These are phyloP conservation scores for Neodon shergylaensis DNA, from an alignment of 2,113 vertebrate species.

Conservation along the genomic window DNA sequence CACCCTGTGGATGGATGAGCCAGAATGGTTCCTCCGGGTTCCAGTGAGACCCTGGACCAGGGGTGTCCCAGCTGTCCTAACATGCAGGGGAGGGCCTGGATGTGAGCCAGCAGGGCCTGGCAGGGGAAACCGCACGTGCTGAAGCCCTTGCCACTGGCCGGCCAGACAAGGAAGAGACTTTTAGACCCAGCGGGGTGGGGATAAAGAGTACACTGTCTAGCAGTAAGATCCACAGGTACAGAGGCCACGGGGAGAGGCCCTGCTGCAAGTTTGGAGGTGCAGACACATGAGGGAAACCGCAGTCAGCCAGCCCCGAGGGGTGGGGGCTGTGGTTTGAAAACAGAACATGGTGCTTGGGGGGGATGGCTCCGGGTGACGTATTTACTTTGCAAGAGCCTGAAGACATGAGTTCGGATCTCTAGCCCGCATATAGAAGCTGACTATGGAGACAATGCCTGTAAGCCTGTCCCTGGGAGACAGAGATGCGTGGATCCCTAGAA, in stretches of 20 bases:
- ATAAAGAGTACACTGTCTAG: too few relatives aligned
- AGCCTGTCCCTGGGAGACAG: neutral
- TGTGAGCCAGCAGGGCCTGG: neutral
- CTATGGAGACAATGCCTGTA: neutral
- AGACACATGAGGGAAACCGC: too few relatives aligned
- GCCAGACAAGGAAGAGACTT: neutral
- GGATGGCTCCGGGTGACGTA: too few relatives aligned
- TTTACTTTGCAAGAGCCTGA: neutral
- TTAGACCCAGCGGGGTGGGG: neutral
- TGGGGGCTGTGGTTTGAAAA: accelerated
- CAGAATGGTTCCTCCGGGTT: neutral
- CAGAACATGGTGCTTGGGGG: neutral
- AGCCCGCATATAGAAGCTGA: neutral
- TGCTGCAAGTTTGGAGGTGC: too few relatives aligned
- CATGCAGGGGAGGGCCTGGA: neutral
- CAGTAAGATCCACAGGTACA: neutral
- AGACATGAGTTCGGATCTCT: neutral
- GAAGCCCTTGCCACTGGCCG: neutral
- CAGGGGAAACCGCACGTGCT: accelerated
- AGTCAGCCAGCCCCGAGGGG: too few relatives aligned
- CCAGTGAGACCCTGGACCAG: neutral
- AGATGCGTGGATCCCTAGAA: neutral
- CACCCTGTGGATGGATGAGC: neutral
- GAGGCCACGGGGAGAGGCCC: neutral
- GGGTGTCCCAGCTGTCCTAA: neutral